Evolutionary conservation across 2,113 vertebrate species (phyloP).

Genomic region (Alethe castanea): DNA sequence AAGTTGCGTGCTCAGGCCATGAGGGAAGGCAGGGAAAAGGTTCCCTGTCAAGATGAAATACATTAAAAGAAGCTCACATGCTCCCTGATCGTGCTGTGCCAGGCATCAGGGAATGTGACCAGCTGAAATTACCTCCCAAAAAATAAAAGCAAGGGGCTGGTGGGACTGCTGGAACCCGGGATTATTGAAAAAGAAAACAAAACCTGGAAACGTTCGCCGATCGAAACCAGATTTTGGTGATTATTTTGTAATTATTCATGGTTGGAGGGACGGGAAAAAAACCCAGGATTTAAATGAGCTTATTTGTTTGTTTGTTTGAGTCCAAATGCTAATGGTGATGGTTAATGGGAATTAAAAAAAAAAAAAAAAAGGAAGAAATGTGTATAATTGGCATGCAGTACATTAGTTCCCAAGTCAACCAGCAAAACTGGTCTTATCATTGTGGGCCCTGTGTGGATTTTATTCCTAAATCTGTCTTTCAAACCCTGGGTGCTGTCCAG

Average conservation of each 20-base stretch:
- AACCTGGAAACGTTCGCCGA: neutral
- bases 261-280: neutral
- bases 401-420: neutral
- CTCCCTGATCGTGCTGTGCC: neutral
- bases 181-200: slow-evolving; percentile 11
- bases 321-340: neutral
- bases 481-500: neutral
- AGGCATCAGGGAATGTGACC: neutral
- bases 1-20: neutral
- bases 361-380: neutral
- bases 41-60: neutral
- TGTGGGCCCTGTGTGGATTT: neutral
- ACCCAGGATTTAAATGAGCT: neutral
- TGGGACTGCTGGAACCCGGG: neutral
- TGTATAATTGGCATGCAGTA: neutral
- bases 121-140: neutral
- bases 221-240: neutral
- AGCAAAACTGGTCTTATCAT: neutral
- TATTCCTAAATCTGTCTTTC: neutral
- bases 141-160: neutral
- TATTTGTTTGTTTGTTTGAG: slow-evolving; percentile 8
- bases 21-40: neutral
- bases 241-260: neutral
- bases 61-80: neutral
- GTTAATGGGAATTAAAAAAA: neutral